phyloP scores from a whole-genome alignment of 2,888 invertebrate species.

The Campoplex nolae region DNA sequence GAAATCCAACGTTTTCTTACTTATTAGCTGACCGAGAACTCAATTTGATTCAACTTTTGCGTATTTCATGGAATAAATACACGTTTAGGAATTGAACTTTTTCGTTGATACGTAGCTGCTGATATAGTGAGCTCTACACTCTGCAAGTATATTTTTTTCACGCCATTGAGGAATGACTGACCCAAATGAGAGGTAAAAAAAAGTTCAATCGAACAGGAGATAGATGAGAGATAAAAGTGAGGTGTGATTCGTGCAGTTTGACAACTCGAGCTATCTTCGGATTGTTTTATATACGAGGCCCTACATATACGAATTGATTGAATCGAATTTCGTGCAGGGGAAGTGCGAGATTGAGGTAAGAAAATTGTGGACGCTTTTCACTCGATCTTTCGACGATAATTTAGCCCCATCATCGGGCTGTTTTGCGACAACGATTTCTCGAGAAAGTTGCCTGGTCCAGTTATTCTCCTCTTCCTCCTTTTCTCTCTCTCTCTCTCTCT shows the following conservation, averaged over 20 bases:
- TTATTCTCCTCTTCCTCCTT: not conserved
- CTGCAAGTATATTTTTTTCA: not conserved
- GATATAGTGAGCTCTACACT: too few relatives aligned
- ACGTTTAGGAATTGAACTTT: too few relatives aligned
- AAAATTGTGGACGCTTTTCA: constrained; percentile 49
- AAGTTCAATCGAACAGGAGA: not conserved
- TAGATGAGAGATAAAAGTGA: not conserved
- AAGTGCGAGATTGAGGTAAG: constrained; percentile 28
- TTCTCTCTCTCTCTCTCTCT: constrained; percentile 14
- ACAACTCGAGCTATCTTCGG: not conserved
- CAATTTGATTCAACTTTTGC: too few relatives aligned
- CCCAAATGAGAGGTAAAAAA: not conserved
- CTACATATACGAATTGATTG: constrained; percentile 20
- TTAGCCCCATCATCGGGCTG: constrained; percentile 38
- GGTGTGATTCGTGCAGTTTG: not conserved
- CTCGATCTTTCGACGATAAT: constrained; percentile 21
- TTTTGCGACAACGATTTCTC: constrained; percentile 58
- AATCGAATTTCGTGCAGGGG: constrained; percentile 25
- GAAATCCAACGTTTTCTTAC: too few relatives aligned
- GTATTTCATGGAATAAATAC: too few relatives aligned
- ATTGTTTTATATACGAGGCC: not conserved
- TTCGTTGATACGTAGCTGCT: too few relatives aligned
- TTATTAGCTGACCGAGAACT: too few relatives aligned
- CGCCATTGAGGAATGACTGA: not conserved
- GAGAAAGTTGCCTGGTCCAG: constrained; percentile 39